Base-by-base conservation (phyloP, 2,888 invertebrate genomes). In the Glyphotaelius pellucidus region DNA sequence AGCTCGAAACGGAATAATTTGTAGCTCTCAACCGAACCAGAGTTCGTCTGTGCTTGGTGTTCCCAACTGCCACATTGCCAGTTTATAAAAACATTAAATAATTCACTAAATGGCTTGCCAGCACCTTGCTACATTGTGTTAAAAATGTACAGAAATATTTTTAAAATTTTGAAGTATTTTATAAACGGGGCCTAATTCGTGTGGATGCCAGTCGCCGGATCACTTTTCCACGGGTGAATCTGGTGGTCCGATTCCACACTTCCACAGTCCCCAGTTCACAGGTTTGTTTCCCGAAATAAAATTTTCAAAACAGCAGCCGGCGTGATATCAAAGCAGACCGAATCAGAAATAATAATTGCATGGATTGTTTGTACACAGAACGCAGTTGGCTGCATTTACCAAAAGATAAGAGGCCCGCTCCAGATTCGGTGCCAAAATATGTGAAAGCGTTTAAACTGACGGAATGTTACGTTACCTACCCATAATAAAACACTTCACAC, bases 231-330 rank as follows among this genome's bases (percentile, higher is more conserved):
- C 83, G 35, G 25, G 32, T 32, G 83, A 35, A 83, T 83, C 35
- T 35, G 83, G 83, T 35, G 35, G 32, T 19, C n/a, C 25, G 31
- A 83, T 83, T 38, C 83, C n/a, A 67, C 67, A 67, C 67, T 67
- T 67, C 67, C 67, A 67, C 67, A n/a, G 25, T 67, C 67, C 25
- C 25, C 67, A 67, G 25, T 67, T 67, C 25, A 38, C 32, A 83
- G 83, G 19, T 83, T 83, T 35, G 35, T 83, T 83, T 83, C 35
- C 67, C 83, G 25, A 83, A 83, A 32, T 83, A 83, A 83, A 83
- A 35, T 67, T 67, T n/a, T 25, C 25, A 25, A 52, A 67, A 67
- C 67, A 52, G 19, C 52, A 67, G 25, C n/a, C 67, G 25, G 67
- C 67, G 67, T n/a, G 67, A n/a, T 67, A 67, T 67, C 67, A 67